Evolutionary conservation across 2,888 invertebrate genomes (phyloP), one percentile per base, ranked within the genome.

Genomic region (Drosophila pegasa): DNA sequence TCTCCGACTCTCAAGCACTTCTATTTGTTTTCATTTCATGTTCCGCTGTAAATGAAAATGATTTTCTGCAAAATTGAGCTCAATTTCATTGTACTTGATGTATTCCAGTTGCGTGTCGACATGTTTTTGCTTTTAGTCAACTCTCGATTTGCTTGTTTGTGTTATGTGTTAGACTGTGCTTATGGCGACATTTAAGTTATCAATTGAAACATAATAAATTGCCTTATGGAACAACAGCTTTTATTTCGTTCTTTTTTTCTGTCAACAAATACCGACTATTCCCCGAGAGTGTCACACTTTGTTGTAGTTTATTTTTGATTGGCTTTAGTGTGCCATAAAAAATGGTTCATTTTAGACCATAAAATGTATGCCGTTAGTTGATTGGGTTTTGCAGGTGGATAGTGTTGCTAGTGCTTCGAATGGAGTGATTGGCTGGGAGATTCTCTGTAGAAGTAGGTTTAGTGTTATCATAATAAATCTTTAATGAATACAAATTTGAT

Each of bases 61-160:
- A 68, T 71, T 79, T 68, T 57, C 54, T 71, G 56, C 33, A 60
- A 71, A 81, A 72, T 75, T 63, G 56, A 70, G 61, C 69, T 78
- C 71, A 56, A 74, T 76, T 74, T 70, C 54, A 64, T 57, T 69
- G 48, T 38, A 25, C 29, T 62, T 45, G 16, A 47, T 63, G 41
- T 38, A 25, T 52, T 62, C 37, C 3, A 35, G 51, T 64, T 59
- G 68, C 67, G 62, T 71, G 71, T 61, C 82, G 75, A 54, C 64
- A 69, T 50, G 65, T n/a, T 80, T 65, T 68, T 29, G 57, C 56
- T 68, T 70, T 73, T 64, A 65, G 64, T 54, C 58, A 57, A 54
- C 37, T 29, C 61, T 48, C 69, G 48, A 66, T 48, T 12, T 12
- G 27, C 25, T 60, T 60, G 10, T 40, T 45, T 52, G 48, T 22